Evolutionary conservation across 2,888 invertebrate genomes (phyloP), one percentile per base, ranked within the genome.

Genomic region (Tineola bisselliella): DNA sequence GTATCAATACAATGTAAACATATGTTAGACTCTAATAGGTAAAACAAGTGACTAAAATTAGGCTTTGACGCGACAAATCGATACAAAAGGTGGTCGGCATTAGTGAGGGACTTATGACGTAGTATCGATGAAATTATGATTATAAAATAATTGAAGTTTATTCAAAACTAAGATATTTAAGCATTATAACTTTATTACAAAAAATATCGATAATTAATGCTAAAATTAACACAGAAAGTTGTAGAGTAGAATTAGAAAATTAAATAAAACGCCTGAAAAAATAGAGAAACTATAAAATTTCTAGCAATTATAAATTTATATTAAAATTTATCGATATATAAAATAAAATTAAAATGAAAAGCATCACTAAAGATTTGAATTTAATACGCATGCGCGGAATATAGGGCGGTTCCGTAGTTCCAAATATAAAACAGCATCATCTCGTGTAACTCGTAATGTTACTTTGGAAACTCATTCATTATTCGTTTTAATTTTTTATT

Each of bases 11-110:
- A 6, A 4, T 2, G 25, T 25, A 4, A 6, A 25, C 6, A 25
- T 25, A 4, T 25, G 4, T 2, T 25, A 25, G 6, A 25, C 25
- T 25, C 2, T 5, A 6, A 13, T n/a, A 12, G 48, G n/a, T 8
- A 11, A 19, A 13, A 70, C 78, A 77, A 81, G 79, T 77, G 77
- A 70, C 73, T 72, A 72, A 77, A 78, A 77, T 78, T 77, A 80
- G 78, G 76, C 76, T 80, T 72, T 72, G 67, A 69, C 68, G 71
- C 70, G 67, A 70, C 70, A 73, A 78, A 84, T 84, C 84, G 79
- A 84, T 84, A 82, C n/a, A 70, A 77, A 70, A 72, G 69, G 67
- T 70, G 69, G 66, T 69, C 70, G 64, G 63, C 59, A 2, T 8
- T 69, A 79, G 77, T 66, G 77, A 62, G 69, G 80, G 56, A 52